Base-by-base conservation (phyloP, 2,113 vertebrate species). In the Sakesphorus luctuosus region DNA sequence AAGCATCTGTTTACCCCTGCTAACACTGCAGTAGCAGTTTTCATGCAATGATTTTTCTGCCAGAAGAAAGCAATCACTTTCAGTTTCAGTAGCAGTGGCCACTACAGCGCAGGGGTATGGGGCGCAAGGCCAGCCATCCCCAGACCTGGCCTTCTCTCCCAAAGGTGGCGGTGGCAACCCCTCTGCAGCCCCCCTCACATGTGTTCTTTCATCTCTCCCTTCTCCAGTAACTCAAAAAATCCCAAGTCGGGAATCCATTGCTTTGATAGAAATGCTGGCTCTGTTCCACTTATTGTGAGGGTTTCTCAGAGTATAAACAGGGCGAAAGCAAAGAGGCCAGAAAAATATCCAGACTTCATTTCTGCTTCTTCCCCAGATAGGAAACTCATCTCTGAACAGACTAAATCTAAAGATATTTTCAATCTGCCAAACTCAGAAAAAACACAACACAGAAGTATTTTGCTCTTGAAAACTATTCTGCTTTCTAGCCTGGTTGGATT, bases 91-190 rank as follows among this genome's bases (percentile, higher is more conserved):
- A 35, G 29, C 0, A 0, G 28, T 13, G 24, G 43, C 49, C 24
- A n/a, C 24, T 68, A 8, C 18, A 50, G 12, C 62, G 78, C 53
- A 56, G 4, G 9, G 3, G 0, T 2, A 40, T 3, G 17, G 14
- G 40, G 5, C 1, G 0, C 12, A 52, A 44, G 23, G 24, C 7
- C 58, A 67, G n/a, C 5, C 26, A 6, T 28, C 7, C 18, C 21
- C 18, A 63, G 58, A 40, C 18, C 7, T 18, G 71, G 28, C 46
- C 38, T 24, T 74, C 38, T 50, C 25, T 43, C 17, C 13, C 31
- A 17, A 3, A 40, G 66, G 23, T 10, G 21, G 3, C 43, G 16
- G 7, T 1, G 15, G 69, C 20, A 84, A 69, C 11, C 20, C 17
- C 50, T n/a, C 31, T 2, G 18, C 38, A n/a, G 75, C 28, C 62